Conservation (phyloP, 1,140 invertebrate genomes). For the Drosophila melanica region DNA sequence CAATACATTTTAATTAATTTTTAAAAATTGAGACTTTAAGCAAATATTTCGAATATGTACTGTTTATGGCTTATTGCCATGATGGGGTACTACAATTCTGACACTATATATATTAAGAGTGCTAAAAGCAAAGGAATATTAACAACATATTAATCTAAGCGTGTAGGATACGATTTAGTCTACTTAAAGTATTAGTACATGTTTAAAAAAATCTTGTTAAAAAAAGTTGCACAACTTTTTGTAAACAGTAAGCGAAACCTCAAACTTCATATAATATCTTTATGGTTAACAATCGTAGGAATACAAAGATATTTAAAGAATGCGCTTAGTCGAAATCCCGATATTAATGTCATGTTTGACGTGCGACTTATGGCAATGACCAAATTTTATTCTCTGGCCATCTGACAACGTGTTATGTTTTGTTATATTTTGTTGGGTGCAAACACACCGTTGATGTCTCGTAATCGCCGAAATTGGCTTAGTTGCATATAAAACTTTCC, state of each 20-base stretch:
- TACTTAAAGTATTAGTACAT: no score
- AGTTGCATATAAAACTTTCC: slow-evolving; percentile 65
- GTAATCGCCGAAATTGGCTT: slow-evolving; percentile 77
- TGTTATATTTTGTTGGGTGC: slow-evolving; percentile 78
- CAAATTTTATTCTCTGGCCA: slow-evolving; percentile 16
- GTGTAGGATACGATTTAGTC: no score
- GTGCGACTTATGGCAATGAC: slow-evolving; percentile 42
- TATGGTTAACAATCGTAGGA: not conserved
- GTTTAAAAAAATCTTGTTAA: no score
- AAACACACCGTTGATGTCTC: slow-evolving; percentile 72
- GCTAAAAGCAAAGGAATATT: no score
- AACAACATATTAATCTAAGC: no score
- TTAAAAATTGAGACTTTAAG: slow-evolving; percentile 12
- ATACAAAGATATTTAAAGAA: slow-evolving; percentile 13
- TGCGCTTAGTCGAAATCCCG: not conserved
- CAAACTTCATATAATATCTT: not conserved
- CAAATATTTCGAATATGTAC: not conserved
- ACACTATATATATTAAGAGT: no score
- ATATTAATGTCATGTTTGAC: slow-evolving; percentile 63
- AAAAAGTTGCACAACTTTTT: no score
- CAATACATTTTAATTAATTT: slow-evolving; percentile 4
- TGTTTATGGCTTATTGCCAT: no score
- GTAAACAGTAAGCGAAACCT: not conserved
- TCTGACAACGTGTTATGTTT: slow-evolving; percentile 9
- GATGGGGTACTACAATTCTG: no score